A percentile compares a stretch with the other conserved stretches of the same genome.
These are phyloP conservation scores for Spisula subtruncata DNA, from an alignment of 2,888 invertebrate species.

Conservation along the genomic window DNA sequence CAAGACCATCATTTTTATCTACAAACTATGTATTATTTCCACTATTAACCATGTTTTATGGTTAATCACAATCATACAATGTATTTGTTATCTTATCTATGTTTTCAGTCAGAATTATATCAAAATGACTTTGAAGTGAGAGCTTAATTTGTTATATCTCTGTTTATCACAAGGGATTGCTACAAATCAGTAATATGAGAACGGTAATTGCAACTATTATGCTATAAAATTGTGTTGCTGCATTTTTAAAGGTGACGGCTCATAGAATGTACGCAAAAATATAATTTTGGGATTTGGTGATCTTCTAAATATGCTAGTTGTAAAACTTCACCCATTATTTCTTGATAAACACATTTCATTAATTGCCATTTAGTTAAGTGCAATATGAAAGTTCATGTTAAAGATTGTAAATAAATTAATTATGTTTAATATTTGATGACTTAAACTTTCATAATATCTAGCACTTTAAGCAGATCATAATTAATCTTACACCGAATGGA, in stretches of 20 bases:
- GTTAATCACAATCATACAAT: conserved; percentile 37
- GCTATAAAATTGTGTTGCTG: conserved; percentile 30
- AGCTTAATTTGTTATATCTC: conserved; percentile 55
- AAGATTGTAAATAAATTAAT: no score
- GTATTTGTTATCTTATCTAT: conserved; percentile 52
- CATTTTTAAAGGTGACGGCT: conserved; percentile 11
- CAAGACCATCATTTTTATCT: conserved; percentile 3
- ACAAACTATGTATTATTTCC: neutral
- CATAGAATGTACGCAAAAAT: neutral
- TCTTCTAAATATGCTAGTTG: neutral
- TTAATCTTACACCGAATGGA: no score
- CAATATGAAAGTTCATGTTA: no score
- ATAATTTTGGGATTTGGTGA: neutral
- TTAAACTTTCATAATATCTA: no score
- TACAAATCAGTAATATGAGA: conserved; percentile 47
- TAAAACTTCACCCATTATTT: neutral
- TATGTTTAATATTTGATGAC: no score
- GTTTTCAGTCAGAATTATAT: conserved; percentile 50
- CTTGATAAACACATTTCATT: neutral
- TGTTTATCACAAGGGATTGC: conserved; percentile 39
- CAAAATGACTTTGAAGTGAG: conserved; percentile 56
- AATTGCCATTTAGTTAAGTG: no score
- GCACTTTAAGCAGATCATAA: no score
- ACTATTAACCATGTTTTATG: conserved; percentile 33
- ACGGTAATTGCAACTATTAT: conserved; percentile 42